These are phyloP conservation scores for Drosophila kambysellisi DNA, from an alignment of 2,888 invertebrate species.

Conservation along the genomic window DNA sequence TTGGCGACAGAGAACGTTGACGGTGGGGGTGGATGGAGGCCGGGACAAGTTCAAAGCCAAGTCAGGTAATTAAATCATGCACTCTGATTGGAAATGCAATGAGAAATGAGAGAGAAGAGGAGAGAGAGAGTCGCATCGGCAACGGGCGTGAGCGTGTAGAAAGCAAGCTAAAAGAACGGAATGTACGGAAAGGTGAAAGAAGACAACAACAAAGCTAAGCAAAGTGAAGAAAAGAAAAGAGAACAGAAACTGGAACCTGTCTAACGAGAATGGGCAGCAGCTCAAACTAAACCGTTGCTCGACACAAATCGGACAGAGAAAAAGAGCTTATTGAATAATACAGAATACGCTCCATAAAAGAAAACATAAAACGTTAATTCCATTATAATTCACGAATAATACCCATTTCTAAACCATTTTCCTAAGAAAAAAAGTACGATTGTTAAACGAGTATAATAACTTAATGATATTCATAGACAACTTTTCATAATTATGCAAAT, in stretches of 20 bases:
- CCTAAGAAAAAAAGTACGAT: not conserved
- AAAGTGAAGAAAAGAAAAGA: slow-evolving; percentile 34
- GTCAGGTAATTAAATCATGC: slow-evolving; percentile 39
- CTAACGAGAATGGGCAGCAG: slow-evolving; percentile 66
- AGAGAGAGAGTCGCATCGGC: slow-evolving; percentile 4
- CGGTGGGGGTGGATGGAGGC: not conserved
- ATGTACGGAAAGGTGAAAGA: slow-evolving; percentile 47
- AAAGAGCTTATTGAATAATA: slow-evolving; percentile 52
- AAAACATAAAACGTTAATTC: not conserved
- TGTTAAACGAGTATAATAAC: not conserved
- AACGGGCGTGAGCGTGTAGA: slow-evolving; percentile 49
- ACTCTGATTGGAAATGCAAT: slow-evolving; percentile 33
- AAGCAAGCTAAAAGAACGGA: slow-evolving; percentile 36
- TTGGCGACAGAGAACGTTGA: not conserved
- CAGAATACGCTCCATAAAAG: not conserved
- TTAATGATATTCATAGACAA: not conserved
- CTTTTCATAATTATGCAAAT: not conserved
- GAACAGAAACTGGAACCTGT: slow-evolving; percentile 55
- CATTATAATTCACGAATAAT: slow-evolving; percentile 2
- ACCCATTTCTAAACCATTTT: not conserved
- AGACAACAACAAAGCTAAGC: slow-evolving; percentile 31
- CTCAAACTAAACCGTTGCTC: slow-evolving; percentile 72
- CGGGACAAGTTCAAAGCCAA: slow-evolving; percentile 56
- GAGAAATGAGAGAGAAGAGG: slow-evolving; percentile 13
- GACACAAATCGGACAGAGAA: slow-evolving; percentile 75